phyloP scores from a whole-genome alignment of 2,888 invertebrate species.

The Lasioglossum calceatum region DNA sequence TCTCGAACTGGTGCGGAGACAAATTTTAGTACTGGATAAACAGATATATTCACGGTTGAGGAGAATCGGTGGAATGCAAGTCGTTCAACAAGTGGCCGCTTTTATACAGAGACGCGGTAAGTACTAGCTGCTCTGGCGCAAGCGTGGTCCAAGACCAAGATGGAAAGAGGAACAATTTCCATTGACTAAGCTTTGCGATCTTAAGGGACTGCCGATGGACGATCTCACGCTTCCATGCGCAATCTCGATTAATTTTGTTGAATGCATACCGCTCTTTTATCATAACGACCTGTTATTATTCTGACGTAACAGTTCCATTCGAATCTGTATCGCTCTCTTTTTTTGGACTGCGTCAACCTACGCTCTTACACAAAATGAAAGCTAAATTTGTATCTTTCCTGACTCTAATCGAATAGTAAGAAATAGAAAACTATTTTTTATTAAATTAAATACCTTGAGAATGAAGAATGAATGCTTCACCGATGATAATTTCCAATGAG shows the following conservation, averaged over 20 bases:
- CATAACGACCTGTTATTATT: neutral
- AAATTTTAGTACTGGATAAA: conserved; percentile 22
- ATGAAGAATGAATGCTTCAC: too few species aligned
- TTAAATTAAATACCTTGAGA: too few species aligned
- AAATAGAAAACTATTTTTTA: too few species aligned
- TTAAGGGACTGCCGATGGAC: conserved; percentile 45
- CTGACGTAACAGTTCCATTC: neutral
- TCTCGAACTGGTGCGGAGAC: neutral
- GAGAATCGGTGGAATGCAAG: conserved; percentile 78
- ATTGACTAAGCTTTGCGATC: conserved; percentile 48
- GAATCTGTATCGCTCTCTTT: neutral
- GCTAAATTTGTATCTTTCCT: neutral
- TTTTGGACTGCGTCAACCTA: neutral
- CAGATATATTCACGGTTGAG: conserved; percentile 71
- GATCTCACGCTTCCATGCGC: conserved; percentile 23
- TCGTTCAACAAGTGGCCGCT: conserved; percentile 84
- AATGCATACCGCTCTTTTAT: neutral
- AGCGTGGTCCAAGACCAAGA: conserved; percentile 65
- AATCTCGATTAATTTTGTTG: conserved; percentile 49
- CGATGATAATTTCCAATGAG: too few species aligned
- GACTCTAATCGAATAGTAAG: neutral
- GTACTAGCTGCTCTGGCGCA: conserved; percentile 72
- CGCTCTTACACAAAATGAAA: neutral
- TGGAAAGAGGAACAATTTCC: conserved; percentile 47
- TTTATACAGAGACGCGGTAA: conserved; percentile 80